Percentiles rank a stretch among this genome's conserved stretches.
Evolutionary conservation across 2,113 vertebrate genomes (phyloP).

Genomic region (Paramormyrops kingsleyae): DNA sequence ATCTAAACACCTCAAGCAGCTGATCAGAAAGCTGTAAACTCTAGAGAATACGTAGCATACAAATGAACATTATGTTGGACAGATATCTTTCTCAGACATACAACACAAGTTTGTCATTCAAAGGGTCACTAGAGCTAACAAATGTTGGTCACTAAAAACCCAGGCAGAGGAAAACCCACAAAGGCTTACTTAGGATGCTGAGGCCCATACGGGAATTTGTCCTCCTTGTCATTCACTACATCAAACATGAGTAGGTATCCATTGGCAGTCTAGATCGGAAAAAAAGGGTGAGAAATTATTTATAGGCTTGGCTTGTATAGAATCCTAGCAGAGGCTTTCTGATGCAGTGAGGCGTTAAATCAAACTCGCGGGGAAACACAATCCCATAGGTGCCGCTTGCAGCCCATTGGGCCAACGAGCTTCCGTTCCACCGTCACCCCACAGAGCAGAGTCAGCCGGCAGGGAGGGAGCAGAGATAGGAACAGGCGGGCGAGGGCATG

Average conservation of each 20-base stretch:
- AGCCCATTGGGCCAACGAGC: background rate
- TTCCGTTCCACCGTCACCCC: background rate
- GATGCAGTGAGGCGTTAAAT: background rate
- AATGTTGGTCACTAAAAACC: background rate
- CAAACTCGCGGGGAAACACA: background rate
- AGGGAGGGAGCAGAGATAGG: background rate
- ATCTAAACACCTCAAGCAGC: background rate
- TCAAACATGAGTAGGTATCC: constrained; percentile 9
- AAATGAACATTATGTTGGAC: background rate
- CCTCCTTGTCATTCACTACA: background rate
- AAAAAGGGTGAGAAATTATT: background rate
- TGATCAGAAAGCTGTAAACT: background rate
- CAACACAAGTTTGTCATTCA: background rate
- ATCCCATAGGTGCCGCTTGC: background rate
- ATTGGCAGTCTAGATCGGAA: background rate
- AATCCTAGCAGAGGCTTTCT: background rate
- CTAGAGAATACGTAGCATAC: background rate
- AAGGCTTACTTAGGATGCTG: background rate
- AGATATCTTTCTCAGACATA: background rate
- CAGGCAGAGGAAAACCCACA: background rate
- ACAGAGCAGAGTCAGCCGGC: background rate
- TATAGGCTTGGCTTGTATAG: background rate
- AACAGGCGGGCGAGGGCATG: background rate
- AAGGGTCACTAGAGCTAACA: background rate
- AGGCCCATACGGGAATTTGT: background rate